These are phyloP conservation scores for Onchidella celtica DNA, from an alignment of 2,888 invertebrate species.

Conservation along the genomic window DNA sequence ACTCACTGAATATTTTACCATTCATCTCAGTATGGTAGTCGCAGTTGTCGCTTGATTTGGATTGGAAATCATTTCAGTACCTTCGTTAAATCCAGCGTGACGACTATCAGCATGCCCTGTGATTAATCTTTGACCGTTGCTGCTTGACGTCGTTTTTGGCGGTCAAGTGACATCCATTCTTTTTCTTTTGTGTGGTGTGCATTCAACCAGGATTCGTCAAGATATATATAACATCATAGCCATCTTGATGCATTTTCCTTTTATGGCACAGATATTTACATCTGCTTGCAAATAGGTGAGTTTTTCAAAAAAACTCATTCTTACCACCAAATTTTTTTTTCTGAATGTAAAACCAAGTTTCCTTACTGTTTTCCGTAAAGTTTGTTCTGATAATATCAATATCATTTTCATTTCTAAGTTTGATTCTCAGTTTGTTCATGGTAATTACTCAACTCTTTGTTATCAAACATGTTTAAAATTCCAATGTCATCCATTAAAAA, in stretches of 20 bases:
- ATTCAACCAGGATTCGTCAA: too few relatives aligned
- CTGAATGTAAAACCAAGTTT: background rate
- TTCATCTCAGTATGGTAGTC: too few relatives aligned
- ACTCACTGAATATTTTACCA: too few relatives aligned
- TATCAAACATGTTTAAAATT: background rate
- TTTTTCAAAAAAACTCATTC: background rate
- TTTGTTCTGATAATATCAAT: background rate
- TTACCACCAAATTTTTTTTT: background rate
- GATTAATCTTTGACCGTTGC: too few relatives aligned
- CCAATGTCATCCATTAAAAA: too few relatives aligned
- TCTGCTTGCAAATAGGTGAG: background rate
- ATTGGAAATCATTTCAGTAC: too few relatives aligned
- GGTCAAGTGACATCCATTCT: too few relatives aligned
- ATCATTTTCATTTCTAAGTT: background rate
- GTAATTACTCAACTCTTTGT: background rate
- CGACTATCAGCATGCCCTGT: too few relatives aligned
- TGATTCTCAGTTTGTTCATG: background rate
- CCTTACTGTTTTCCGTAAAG: background rate
- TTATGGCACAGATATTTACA: background rate
- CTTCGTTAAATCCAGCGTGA: too few relatives aligned
- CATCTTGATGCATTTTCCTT: background rate
- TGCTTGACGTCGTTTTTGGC: too few relatives aligned
- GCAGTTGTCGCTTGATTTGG: too few relatives aligned
- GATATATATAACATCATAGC: background rate
- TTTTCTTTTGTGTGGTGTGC: too few relatives aligned